Evolutionary conservation across 2,113 vertebrate genomes (phyloP), one percentile per base, ranked within the genome.

Genomic region (Catharus bicknelli): DNA sequence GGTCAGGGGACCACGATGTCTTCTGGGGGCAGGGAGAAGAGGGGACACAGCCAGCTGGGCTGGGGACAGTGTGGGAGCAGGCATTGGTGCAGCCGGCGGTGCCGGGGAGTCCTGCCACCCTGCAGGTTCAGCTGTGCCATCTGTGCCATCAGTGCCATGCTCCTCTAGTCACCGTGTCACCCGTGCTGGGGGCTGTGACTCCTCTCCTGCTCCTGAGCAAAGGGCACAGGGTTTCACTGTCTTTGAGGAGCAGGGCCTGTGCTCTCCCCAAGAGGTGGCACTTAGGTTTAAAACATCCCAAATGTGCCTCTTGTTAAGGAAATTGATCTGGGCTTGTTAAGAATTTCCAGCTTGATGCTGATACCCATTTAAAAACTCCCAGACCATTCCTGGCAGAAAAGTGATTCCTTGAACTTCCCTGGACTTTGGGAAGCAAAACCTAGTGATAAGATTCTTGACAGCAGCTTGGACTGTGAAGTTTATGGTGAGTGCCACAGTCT

Each of bases 121-220:
- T 0, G 86, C 93, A 94, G 95, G 92, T 93, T 95, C 92, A 91
- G 95, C 93, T 90, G 94, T 48, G 84, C 84, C 94, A 94, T 92
- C 93, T 95, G 91, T 0, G 50, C 8, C 0, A 55, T 70, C 82
- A 53, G 94, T 96, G 84, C 93, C 95, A 92, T 91, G 94, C 90
- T 95, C 87, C 77, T 91, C 95, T 74, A 73, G 95, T 83, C 94
- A 88, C 94, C 6, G 6, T 63, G 47, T 13, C 0, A 0, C 1
- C 0, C 1, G 0, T 45, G 70, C 75, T 0, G 0, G 34, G 42
- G 50, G 25, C 7, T 50, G 10, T 7, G 67, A 18, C 32, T 53
- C 17, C 32, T 61, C 86, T 83, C 48, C 58, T 2, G 10, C 74
- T 64, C 55, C 1, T 0, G 25, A 45, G 67, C 55, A 66, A 59